A percentile compares a stretch with the other conserved stretches of the same genome.
Conservation (phyloP, 2,113 vertebrate genomes). For the Nematolebias whitei region DNA sequence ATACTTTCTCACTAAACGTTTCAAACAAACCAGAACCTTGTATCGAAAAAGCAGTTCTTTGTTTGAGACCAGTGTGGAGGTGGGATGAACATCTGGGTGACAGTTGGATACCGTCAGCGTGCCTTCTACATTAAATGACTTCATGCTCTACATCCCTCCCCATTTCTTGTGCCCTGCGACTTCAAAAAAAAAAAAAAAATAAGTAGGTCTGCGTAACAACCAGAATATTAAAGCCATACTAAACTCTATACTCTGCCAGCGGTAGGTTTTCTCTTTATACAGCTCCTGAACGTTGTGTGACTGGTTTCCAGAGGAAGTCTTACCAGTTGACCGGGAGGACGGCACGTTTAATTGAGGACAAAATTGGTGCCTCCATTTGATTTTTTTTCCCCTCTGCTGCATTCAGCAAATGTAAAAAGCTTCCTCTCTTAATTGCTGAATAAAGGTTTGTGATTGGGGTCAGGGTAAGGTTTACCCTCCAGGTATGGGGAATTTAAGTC, state of each 20-base stretch:
- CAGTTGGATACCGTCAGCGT: constrained; percentile 41
- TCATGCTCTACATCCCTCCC: constrained; percentile 76
- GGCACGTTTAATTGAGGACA: constrained; percentile 41
- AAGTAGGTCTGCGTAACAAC: constrained; percentile 28
- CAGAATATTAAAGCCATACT: constrained; percentile 57
- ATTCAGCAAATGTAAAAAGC: constrained; percentile 20
- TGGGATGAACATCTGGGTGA: constrained; percentile 43
- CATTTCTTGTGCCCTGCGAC: constrained; percentile 63
- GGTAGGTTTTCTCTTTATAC: constrained; percentile 16
- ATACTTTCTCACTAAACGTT: not conserved
- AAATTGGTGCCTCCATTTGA: constrained; percentile 32
- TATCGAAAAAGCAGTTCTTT: too few relatives aligned
- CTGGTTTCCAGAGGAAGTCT: constrained; percentile 23
- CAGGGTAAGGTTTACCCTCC: constrained; percentile 11
- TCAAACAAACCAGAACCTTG: not conserved
- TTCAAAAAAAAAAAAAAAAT: constrained; percentile 33
- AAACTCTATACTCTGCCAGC: constrained; percentile 25
- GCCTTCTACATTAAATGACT: constrained; percentile 62
- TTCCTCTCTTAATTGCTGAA: constrained; percentile 32
- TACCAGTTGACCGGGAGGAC: too few relatives aligned
- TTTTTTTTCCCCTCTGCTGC: constrained; percentile 26
- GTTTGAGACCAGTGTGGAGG: too few relatives aligned
- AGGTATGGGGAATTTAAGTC: constrained; percentile 19
- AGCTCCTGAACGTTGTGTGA: constrained; percentile 6
- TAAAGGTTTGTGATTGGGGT: constrained; percentile 61